Evolutionary conservation across 2,888 invertebrate species (phyloP), one percentile per base, ranked within the genome.

Genomic region (Mesoligia furuncula): DNA sequence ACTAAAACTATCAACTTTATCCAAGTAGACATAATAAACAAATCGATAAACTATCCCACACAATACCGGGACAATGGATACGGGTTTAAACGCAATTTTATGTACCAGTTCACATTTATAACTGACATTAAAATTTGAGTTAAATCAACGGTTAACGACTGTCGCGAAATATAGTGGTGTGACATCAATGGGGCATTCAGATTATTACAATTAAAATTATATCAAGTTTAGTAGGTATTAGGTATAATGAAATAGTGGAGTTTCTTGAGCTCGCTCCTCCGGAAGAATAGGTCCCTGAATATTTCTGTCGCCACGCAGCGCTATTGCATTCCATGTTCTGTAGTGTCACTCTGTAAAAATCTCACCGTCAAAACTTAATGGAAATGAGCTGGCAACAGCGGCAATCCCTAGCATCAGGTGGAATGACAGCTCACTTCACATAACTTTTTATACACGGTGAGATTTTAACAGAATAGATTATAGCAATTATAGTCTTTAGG

Each of bases 141-240:
- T 87, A 84, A 88, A 87, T 91, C 91, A 90, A 91, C 85, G 85
- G 90, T 91, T 91, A 90, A 91, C 88, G 88, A 88, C 87, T 88
- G 85, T 90, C 86, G 88, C 89, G 82, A 90, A 92, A 91, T 80
- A 67, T 62, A 48, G 24, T 70, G n/a, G 20, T 74, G 62, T 79
- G 57, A 79, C 39, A 42, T 65, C 31, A 27, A 80, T 65, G 20
- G 39, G 15, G 15, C 39, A 65, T 73, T 73, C 64, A 27, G 8
- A 27, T 51, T 42, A 5, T 51, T 51, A 81, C 42, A 27, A 51
- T 24, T 59, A n/a, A 31, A 57, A 39, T 57, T n/a, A n/a, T 36
- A 17, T 31, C 7, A 64, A 48, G 13, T 36, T 54, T 39, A 61
- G 24, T 27, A 11, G n/a, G 8, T 48, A 45, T 27, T 36, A n/a